Percentiles rank a stretch among this genome's conserved stretches.
Conservation (phyloP, 2,888 invertebrate species). For the Sicus ferrugineus region DNA sequence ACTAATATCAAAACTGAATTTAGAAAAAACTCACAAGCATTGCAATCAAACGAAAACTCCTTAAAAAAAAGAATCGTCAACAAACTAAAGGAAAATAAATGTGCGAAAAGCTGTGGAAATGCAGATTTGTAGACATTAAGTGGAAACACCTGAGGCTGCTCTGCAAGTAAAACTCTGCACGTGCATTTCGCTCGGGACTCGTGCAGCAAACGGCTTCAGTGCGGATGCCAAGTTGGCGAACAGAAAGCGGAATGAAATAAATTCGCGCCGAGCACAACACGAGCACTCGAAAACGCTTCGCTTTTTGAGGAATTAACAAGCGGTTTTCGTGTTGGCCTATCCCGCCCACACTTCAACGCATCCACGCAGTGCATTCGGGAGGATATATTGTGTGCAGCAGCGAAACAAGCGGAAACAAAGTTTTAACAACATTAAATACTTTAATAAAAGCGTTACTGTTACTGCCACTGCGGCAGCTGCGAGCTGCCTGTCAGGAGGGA, state of each 20-base stretch:
- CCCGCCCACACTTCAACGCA: no score
- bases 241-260: neutral
- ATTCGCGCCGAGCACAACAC: neutral
- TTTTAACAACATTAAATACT: neutral
- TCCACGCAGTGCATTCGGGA: neutral
- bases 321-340: neutral
- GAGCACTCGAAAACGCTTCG: neutral
- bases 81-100: no score
- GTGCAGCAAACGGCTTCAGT: neutral
- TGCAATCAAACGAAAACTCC: no score
- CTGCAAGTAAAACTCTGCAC: no score
- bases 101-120: no score
- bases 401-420: neutral
- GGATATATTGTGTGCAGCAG: neutral
- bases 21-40: no score
- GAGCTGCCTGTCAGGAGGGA: neutral
- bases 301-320: neutral
- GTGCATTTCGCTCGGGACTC: no score
- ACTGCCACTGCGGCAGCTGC: neutral
- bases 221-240: neutral
- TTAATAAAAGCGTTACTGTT: neutral
- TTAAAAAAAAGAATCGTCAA: no score
- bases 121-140: no score
- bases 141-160: no score
- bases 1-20: no score